Evolutionary conservation across 2,113 vertebrate species (phyloP).

Genomic region (Pelobates fuscus): DNA sequence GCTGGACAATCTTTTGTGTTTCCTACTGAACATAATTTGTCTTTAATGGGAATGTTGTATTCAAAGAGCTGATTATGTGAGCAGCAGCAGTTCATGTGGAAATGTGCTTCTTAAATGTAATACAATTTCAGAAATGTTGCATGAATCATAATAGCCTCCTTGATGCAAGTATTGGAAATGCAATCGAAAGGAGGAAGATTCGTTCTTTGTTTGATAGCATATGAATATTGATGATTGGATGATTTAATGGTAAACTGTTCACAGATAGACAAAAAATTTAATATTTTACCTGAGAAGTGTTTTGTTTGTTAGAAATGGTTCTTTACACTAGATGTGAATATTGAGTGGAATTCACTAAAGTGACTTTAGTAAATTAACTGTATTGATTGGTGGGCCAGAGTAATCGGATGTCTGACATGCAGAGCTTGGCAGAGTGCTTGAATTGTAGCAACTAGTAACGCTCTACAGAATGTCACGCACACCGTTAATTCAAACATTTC

Average conservation of each 20-base stretch:
- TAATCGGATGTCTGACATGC: too few species aligned
- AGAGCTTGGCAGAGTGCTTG: too few species aligned
- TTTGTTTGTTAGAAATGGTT: not conserved
- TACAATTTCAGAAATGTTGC: not conserved
- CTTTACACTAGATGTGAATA: too few species aligned
- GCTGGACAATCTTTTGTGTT: not conserved
- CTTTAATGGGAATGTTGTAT: conserved; percentile 37
- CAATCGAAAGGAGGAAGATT: not conserved
- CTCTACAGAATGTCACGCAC: too few species aligned
- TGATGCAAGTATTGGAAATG: not conserved
- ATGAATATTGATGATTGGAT: not conserved
- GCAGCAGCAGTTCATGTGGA: conserved; percentile 16
- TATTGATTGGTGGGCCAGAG: too few species aligned
- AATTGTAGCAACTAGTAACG: too few species aligned
- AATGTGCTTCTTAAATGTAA: conserved; percentile 6
- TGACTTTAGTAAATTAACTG: too few species aligned
- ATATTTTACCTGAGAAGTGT: not conserved
- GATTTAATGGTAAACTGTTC: not conserved
- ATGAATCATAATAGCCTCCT: not conserved
- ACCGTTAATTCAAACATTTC: too few species aligned
- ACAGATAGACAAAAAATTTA: not conserved
- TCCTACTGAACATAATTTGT: conserved; percentile 35
- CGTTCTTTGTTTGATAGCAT: not conserved
- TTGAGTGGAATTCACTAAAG: too few species aligned
- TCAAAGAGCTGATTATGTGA: conserved; percentile 30